A percentile compares a stretch with the other conserved stretches of the same genome.
These are phyloP conservation scores for Porites lobata DNA, from an alignment of 92 coral and sea anemone genomes.

Conservation along the genomic window DNA sequence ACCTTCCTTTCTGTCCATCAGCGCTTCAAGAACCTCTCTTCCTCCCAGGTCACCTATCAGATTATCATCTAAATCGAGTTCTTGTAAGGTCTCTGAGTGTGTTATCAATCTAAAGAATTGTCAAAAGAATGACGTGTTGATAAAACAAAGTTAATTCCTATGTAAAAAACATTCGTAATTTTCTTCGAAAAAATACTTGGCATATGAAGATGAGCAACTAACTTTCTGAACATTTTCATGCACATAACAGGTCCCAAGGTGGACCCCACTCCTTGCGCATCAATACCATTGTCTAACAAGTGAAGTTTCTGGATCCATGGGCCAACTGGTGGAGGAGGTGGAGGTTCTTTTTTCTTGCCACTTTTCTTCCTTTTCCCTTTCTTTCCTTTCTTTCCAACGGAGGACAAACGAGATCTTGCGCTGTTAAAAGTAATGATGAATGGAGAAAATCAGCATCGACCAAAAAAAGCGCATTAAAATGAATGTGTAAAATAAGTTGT, in stretches of 20 bases:
- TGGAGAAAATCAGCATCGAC: neutral
- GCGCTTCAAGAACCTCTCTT: conserved; percentile 92
- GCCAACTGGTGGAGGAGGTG: conserved; percentile 98
- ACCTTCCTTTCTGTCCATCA: conserved; percentile 97
- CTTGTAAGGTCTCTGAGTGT: conserved; percentile 90
- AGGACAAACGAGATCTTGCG: conserved; percentile 73
- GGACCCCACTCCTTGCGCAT: conserved; percentile 90
- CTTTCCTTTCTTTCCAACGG: conserved; percentile 83
- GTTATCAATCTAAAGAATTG: conserved; percentile 77
- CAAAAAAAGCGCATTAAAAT: no score
- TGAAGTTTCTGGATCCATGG: conserved; percentile 99
- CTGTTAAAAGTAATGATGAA: conserved; percentile 27
- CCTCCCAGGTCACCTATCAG: conserved; percentile 98
- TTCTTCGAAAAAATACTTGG: neutral
- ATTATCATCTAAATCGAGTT: conserved; percentile 95
- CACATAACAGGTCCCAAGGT: conserved; percentile 97
- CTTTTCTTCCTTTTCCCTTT: conserved; percentile 90
- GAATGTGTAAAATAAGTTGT: neutral
- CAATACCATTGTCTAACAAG: conserved; percentile 94
- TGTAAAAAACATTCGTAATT: neutral
- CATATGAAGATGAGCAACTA: conserved; percentile 34
- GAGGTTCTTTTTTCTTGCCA: conserved; percentile 92
- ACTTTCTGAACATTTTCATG: conserved; percentile 98
- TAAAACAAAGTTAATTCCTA: neutral
- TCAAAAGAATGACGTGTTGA: neutral